These are phyloP conservation scores for Psilanteris sp. DNA, from an alignment of 1,140 invertebrate genomes.

Conservation along the genomic window DNA sequence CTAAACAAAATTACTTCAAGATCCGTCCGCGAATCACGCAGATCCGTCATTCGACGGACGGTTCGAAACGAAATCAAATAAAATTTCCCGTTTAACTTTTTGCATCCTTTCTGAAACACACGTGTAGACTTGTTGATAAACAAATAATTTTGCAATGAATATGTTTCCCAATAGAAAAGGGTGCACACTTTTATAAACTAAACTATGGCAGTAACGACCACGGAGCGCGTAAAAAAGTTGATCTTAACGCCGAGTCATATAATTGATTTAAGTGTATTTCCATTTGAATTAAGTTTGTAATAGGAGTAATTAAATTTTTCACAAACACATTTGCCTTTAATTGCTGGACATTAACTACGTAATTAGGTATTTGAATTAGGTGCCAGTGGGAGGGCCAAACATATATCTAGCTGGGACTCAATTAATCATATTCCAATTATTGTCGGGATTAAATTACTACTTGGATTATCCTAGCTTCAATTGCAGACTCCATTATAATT, in stretches of 20 bases:
- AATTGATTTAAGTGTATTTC: neutral
- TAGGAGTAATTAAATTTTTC: conserved; percentile 42
- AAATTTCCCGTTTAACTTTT: no score
- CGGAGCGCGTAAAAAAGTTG: no score
- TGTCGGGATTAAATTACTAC: conserved; percentile 54
- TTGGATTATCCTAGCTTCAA: conserved; percentile 50
- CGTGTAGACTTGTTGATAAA: no score
- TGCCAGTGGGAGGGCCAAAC: conserved; percentile 42
- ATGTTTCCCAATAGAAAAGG: conserved; percentile 1
- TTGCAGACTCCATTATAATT: conserved; percentile 26
- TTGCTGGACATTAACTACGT: conserved; percentile 52
- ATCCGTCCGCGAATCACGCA: no score
- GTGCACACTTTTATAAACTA: no score
- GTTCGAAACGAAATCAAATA: no score
- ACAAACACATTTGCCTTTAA: conserved; percentile 27
- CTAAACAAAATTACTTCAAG: no score
- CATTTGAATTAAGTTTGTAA: conserved; percentile 5
- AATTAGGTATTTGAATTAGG: conserved; percentile 58
- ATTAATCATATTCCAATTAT: conserved; percentile 65
- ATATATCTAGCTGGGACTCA: conserved; percentile 47
- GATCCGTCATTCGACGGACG: no score
- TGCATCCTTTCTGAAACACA: no score
- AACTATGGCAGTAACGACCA: no score
- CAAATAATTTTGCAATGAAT: neutral
- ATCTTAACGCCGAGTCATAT: no score